These are phyloP conservation scores for Calephelis virginiensis DNA, from an alignment of 1,140 invertebrate genomes.

Conservation along the genomic window DNA sequence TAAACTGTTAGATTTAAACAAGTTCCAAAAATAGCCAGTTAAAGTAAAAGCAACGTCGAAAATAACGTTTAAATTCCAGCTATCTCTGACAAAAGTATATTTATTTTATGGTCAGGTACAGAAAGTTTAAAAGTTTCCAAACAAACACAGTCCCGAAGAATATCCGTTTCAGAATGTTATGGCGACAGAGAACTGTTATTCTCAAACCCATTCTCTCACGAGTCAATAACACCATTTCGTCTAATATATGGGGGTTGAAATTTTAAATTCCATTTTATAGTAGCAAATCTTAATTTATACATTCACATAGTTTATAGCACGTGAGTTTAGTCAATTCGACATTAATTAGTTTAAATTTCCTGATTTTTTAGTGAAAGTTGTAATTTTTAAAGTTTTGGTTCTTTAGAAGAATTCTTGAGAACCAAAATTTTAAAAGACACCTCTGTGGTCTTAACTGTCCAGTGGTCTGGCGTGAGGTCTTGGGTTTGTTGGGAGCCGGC, in stretches of 20 bases:
- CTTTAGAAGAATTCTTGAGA: too few relatives aligned
- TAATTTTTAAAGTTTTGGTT: too few relatives aligned
- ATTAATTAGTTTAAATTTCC: slow-evolving; percentile 5
- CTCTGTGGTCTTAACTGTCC: too few relatives aligned
- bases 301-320: slow-evolving; percentile 31
- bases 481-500: background rate
- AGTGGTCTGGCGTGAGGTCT: too few relatives aligned
- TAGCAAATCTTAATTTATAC: slow-evolving; percentile 46
- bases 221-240: slow-evolving; percentile 68
- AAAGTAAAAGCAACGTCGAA: slow-evolving; percentile 20
- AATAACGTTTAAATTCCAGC: slow-evolving; percentile 33
- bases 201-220: slow-evolving; percentile 45
- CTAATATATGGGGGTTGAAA: slow-evolving; percentile 57
- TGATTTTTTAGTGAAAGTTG: background rate
- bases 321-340: slow-evolving; percentile 4
- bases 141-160: slow-evolving; percentile 47
- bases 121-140: slow-evolving; percentile 47
- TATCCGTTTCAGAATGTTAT: slow-evolving; percentile 38
- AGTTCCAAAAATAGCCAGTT: slow-evolving; percentile 13
- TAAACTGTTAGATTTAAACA: background rate
- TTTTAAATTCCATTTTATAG: slow-evolving; percentile 51
- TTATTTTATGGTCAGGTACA: slow-evolving; percentile 46
- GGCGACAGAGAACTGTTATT: slow-evolving; percentile 48
- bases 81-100: slow-evolving; percentile 36
- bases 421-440: too few relatives aligned